These are phyloP conservation scores for Archegozetes longisetosus DNA, from an alignment of 1,140 invertebrate species.

Conservation along the genomic window DNA sequence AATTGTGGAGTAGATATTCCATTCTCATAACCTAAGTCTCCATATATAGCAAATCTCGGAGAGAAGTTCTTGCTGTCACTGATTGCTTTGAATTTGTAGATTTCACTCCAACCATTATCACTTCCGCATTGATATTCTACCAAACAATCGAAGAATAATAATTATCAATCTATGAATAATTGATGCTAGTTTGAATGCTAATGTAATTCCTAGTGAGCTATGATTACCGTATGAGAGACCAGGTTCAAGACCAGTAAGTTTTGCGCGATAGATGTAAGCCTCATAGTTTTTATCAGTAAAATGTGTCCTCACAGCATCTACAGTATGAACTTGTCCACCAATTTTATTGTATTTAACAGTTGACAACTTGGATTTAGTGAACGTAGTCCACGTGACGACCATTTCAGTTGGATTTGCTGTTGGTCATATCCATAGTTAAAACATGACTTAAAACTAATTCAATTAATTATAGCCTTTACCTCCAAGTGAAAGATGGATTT, in stretches of 20 bases:
- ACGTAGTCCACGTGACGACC: slow-evolving; percentile 75
- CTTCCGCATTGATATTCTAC: no score
- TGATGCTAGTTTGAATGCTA: no score
- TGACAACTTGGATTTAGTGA: slow-evolving; percentile 45
- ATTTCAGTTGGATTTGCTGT: slow-evolving; percentile 49
- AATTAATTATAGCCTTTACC: no score
- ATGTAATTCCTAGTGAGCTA: no score
- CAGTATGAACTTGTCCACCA: slow-evolving; percentile 35
- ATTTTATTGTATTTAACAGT: slow-evolving; percentile 57
- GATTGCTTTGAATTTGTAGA: slow-evolving; percentile 18
- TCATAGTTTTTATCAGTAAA: slow-evolving; percentile 54
- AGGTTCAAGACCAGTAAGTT: slow-evolving; percentile 39
- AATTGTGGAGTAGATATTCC: slow-evolving; percentile 57
- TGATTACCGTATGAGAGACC: slow-evolving; percentile 43
- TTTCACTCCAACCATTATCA: slow-evolving; percentile 9
- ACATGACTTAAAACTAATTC: no score
- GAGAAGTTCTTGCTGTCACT: slow-evolving; percentile 4
- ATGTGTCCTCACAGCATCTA: slow-evolving; percentile 39
- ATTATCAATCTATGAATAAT: neutral
- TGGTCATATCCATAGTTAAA: no score
- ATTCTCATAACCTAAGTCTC: slow-evolving; percentile 80
- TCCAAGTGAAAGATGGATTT: no score
- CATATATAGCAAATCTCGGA: slow-evolving; percentile 53
- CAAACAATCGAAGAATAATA: slow-evolving; percentile 4
- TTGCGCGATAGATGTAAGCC: slow-evolving; percentile 66